Percentiles rank a stretch among this genome's conserved stretches.
Conservation (phyloP, 1,140 invertebrate genomes). For the Tribolium madens region DNA sequence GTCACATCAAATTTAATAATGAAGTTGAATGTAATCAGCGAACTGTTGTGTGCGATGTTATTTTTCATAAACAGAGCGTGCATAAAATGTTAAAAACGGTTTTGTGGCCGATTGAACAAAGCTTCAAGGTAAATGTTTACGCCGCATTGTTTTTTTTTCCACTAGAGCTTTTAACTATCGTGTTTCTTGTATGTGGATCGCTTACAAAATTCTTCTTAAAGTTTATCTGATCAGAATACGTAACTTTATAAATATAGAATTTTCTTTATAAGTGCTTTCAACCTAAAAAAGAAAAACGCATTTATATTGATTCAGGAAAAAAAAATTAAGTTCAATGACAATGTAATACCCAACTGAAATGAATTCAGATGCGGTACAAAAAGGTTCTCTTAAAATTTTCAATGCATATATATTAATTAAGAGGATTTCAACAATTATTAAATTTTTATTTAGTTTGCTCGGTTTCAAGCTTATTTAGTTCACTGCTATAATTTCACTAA, state of each 20-base stretch:
- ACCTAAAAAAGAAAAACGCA: neutral
- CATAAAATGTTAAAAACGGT: neutral
- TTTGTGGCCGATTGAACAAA: neutral
- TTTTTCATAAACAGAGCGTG: neutral
- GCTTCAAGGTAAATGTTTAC: neutral
- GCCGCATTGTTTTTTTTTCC: neutral
- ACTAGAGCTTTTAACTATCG: neutral
- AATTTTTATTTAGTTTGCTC: too few relatives aligned
- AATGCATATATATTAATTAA: neutral
- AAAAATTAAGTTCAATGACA: constrained; percentile 18
- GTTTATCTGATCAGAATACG: constrained; percentile 3
- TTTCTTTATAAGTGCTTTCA: neutral
- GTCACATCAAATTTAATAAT: neutral
- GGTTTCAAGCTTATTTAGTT: too few relatives aligned
- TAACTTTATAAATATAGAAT: neutral
- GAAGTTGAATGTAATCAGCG: neutral
- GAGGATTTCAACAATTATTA: neutral
- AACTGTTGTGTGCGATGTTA: neutral
- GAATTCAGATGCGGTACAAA: neutral
- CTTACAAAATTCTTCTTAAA: neutral
- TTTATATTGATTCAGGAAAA: neutral
- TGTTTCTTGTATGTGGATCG: neutral
- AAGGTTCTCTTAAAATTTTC: neutral
- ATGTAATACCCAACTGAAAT: neutral
- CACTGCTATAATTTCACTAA: too few relatives aligned